phyloP scores from a whole-genome alignment of 2,797 vertebrate genomes.

The Lepidocolaptes lacrymiger region DNA sequence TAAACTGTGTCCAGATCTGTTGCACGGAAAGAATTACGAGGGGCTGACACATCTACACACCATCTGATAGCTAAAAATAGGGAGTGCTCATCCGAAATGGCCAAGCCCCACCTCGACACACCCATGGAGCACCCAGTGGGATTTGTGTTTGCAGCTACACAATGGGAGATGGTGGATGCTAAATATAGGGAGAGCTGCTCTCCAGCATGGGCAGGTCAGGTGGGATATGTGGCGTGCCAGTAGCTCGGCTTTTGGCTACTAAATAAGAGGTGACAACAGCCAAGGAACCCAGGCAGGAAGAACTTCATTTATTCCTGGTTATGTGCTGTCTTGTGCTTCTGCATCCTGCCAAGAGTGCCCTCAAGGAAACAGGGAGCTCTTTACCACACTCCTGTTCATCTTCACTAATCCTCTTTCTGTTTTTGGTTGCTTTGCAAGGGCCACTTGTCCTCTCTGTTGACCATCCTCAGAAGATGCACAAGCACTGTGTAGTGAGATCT shows the following conservation, averaged over 20 bases:
- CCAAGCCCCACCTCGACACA: neutral
- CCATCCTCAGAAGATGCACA: neutral
- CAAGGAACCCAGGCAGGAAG: neutral
- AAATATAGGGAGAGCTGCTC: slow-evolving; percentile 31
- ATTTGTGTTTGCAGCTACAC: neutral
- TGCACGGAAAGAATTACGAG: neutral
- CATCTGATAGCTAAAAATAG: slow-evolving; percentile 45
- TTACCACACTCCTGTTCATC: neutral
- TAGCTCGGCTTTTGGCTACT: neutral
- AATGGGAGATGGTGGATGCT: slow-evolving; percentile 8
- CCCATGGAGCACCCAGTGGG: neutral
- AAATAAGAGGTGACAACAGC: neutral
- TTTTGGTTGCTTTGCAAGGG: neutral
- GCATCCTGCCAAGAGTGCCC: neutral
- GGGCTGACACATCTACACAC: neutral
- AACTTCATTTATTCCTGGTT: neutral
- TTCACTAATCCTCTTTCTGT: neutral
- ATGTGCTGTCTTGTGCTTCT: accelerated
- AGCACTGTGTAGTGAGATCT: neutral
- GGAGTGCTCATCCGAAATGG: neutral
- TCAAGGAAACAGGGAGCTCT: neutral
- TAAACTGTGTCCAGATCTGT: neutral
- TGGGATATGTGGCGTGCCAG: neutral
- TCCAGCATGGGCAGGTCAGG: neutral
- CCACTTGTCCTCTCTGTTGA: neutral